A percentile compares a stretch with the other conserved stretches of the same genome.
These are phyloP conservation scores for Himalopsyche phryganea DNA, from an alignment of 1,140 invertebrate genomes.

Conservation along the genomic window DNA sequence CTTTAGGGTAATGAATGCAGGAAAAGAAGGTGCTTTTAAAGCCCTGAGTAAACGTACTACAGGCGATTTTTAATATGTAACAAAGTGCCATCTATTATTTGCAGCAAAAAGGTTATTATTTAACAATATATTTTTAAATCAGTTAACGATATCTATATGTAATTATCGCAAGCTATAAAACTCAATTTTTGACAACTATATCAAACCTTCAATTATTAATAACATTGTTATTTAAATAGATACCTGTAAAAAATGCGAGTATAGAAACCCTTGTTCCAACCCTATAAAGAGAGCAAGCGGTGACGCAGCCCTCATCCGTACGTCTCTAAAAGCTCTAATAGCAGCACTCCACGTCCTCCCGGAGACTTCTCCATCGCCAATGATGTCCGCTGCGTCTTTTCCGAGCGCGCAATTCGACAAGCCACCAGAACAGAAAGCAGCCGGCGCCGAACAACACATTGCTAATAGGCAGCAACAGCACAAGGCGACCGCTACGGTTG, in stretches of 20 bases:
- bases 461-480: slow-evolving; percentile 37
- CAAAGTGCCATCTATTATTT: too few species aligned
- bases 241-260: slow-evolving; percentile 68
- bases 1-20: too few species aligned
- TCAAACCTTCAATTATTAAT: too few species aligned
- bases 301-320: slow-evolving; percentile 57
- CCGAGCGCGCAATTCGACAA: background rate
- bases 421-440: background rate
- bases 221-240: too few species aligned
- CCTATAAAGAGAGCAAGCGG: slow-evolving; percentile 69
- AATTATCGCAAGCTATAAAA: too few species aligned
- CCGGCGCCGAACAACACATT: background rate
- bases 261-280: slow-evolving; percentile 70
- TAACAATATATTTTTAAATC: too few species aligned
- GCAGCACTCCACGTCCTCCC: slow-evolving; percentile 41
- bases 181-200: too few species aligned
- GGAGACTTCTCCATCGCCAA: slow-evolving; percentile 34
- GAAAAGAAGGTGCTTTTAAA: too few species aligned
- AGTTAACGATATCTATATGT: too few species aligned
- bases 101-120: too few species aligned
- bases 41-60: too few species aligned
- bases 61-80: too few species aligned
- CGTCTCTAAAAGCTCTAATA: slow-evolving; percentile 46
- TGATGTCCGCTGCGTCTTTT: background rate
- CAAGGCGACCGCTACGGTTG: slow-evolving; percentile 36